A percentile compares a stretch with the other conserved stretches of the same genome.
These are phyloP conservation scores for Corynorhinus townsendii DNA, from an alignment of 2,113 vertebrate genomes.

Conservation along the genomic window DNA sequence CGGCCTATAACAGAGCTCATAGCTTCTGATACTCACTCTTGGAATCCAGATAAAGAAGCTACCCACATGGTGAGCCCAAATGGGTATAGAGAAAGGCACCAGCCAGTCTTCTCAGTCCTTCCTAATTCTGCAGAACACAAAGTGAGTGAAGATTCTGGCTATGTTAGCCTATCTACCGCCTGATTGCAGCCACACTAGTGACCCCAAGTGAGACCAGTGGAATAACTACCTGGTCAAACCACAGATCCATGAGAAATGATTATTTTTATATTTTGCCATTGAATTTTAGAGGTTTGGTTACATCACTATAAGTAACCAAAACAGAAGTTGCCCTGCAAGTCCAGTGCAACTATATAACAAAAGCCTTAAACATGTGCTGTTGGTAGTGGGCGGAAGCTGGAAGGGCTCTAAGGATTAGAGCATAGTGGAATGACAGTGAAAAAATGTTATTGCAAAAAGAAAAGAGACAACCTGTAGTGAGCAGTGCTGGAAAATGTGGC, in stretches of 20 bases:
- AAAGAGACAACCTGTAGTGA: background rate
- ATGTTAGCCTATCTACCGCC: background rate
- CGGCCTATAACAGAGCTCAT: background rate
- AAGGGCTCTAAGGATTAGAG: background rate
- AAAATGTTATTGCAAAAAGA: background rate
- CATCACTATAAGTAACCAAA: background rate
- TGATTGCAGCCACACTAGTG: background rate
- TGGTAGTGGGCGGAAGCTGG: background rate
- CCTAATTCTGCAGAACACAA: background rate
- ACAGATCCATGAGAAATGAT: background rate
- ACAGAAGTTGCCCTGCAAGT: background rate
- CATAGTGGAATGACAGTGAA: background rate
- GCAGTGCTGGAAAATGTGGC: background rate
- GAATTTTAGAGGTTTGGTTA: background rate
- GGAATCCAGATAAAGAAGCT: background rate
- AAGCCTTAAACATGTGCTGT: background rate
- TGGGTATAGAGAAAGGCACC: rapidly evolving
- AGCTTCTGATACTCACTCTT: background rate
- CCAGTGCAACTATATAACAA: background rate
- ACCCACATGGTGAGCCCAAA: background rate
- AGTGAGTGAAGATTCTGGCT: background rate
- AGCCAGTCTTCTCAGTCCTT: background rate
- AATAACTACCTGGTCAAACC: background rate
- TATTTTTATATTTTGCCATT: background rate
- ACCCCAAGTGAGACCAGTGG: background rate